These are phyloP conservation scores for Drosophila borborema DNA, from an alignment of 2,888 invertebrate genomes.

Conservation along the genomic window DNA sequence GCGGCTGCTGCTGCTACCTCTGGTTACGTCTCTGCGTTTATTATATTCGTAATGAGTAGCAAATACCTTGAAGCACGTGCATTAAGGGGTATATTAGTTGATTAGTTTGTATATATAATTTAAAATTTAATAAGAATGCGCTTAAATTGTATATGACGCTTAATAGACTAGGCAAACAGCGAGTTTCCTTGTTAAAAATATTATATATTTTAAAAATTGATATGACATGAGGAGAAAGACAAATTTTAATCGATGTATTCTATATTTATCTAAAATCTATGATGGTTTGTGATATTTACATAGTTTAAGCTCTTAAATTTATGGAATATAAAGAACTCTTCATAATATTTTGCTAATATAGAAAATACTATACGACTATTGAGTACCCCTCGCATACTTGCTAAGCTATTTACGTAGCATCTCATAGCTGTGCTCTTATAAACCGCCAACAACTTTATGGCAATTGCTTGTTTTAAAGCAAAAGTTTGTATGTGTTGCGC, in stretches of 20 bases:
- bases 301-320: not conserved
- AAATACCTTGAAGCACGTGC: slow-evolving; percentile 17
- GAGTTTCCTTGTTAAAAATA: too few species aligned
- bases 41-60: slow-evolving; percentile 62
- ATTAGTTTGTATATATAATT: too few species aligned
- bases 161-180: too few species aligned
- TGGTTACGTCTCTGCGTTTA: slow-evolving; percentile 47
- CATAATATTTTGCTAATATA: not conserved
- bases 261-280: not conserved
- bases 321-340: not conserved
- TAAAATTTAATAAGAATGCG: too few species aligned
- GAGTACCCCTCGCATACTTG: too few species aligned
- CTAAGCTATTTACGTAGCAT: not conserved
- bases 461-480: slow-evolving; percentile 44
- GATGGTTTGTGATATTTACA: not conserved
- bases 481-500: slow-evolving; percentile 34
- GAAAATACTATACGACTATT: too few species aligned
- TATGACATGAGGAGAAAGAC: too few species aligned
- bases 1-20: slow-evolving; percentile 32
- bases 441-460: slow-evolving; percentile 13
- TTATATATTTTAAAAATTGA: too few species aligned
- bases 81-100: not conserved
- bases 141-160: too few species aligned
- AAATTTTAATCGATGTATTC: too few species aligned
- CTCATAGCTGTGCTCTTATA: not conserved